These are phyloP conservation scores for Drosophila oshimai DNA, from an alignment of 1,140 invertebrate species.

Conservation along the genomic window DNA sequence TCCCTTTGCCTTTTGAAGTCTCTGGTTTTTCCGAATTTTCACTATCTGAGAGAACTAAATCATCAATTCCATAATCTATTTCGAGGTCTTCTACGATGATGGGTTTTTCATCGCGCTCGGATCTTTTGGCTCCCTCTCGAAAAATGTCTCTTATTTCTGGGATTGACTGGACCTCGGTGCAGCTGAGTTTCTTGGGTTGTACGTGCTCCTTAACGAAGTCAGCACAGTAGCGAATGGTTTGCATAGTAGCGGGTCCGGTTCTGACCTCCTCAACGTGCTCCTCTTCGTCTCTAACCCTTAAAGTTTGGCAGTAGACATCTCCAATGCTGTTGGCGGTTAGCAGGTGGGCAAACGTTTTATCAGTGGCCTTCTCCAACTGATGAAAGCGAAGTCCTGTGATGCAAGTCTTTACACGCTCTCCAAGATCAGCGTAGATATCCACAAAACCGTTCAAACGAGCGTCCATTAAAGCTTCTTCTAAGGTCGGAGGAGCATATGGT, in stretches of 20 bases:
- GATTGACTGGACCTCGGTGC: slow-evolving; percentile 35
- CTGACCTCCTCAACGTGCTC: slow-evolving; percentile 25
- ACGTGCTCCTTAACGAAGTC: slow-evolving; percentile 11
- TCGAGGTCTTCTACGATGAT: slow-evolving; percentile 32
- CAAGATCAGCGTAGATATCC: slow-evolving; percentile 50
- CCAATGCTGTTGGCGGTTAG: slow-evolving; percentile 49
- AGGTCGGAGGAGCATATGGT: slow-evolving; percentile 33
- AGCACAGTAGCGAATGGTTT: slow-evolving; percentile 33
- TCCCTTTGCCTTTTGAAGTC: background rate
- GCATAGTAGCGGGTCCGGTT: slow-evolving; percentile 42
- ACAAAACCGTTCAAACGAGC: slow-evolving; percentile 17
- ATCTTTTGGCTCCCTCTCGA: slow-evolving; percentile 1
- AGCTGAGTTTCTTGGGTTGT: background rate
- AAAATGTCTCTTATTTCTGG: slow-evolving; percentile 36
- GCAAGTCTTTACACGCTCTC: slow-evolving; percentile 42
- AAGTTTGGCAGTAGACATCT: slow-evolving; percentile 44
- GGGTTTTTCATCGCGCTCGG: slow-evolving; percentile 25
- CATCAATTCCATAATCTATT: slow-evolving; percentile 50
- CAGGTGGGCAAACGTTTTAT: slow-evolving; percentile 53
- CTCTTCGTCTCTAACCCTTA: slow-evolving; percentile 28
- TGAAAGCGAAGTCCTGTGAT: slow-evolving; percentile 47
- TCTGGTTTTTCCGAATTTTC: slow-evolving; percentile 1
- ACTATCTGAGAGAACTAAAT: background rate
- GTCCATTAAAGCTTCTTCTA: slow-evolving; percentile 46
- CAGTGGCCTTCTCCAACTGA: slow-evolving; percentile 16